Base-by-base conservation (phyloP, 2,113 vertebrate species). In the Lycaon pictus region DNA sequence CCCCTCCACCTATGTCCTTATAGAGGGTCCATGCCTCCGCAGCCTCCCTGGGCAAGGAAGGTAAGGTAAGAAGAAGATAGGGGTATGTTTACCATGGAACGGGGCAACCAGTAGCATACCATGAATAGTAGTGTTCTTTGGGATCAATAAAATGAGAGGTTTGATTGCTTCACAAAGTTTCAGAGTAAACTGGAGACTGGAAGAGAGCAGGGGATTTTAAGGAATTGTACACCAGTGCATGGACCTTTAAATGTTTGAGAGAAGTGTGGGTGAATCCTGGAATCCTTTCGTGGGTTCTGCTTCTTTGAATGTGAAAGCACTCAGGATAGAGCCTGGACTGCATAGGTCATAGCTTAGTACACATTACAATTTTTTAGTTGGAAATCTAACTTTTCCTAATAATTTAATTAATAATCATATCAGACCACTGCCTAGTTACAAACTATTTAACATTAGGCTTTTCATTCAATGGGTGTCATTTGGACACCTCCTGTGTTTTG, bases 361-460 rank as follows among this genome's bases (percentile, higher is more conserved):
- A 3, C 29, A 90, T 55, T 51, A 53, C 29, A 95, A 65, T n/a
- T 80, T 89, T 65, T 83, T 79, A 53, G 32, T 22, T 63, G 19
- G 74, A 82, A 88, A 22, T 16, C 71, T 92, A 76, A 76, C 27
- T 55, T 86, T 80, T 67, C 37, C 37, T 77, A 67, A 86, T 37
- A 89, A 86, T 58, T 43, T 86, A 16, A 77, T 74, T 80, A 53
- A 53, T 90, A 81, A 17, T 74, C 11, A 51, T 88, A 53, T 84
- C 32, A 15, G 85, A 77, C 27, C 88, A 55, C 29, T n/a, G 29
- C 20, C 25, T 56, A 89, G 60, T 62, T 87, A 60, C 76, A 93
- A 89, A 92, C 86, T 72, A 95, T 62, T 74, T 92, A 79, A 53
- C 17, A 92, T 80, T 72, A 32, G 35, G 48, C 22, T 89, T 96